Evolutionary conservation across 2,888 invertebrate genomes (phyloP), one percentile per base, ranked within the genome.

Genomic region (Augiades crinisus): DNA sequence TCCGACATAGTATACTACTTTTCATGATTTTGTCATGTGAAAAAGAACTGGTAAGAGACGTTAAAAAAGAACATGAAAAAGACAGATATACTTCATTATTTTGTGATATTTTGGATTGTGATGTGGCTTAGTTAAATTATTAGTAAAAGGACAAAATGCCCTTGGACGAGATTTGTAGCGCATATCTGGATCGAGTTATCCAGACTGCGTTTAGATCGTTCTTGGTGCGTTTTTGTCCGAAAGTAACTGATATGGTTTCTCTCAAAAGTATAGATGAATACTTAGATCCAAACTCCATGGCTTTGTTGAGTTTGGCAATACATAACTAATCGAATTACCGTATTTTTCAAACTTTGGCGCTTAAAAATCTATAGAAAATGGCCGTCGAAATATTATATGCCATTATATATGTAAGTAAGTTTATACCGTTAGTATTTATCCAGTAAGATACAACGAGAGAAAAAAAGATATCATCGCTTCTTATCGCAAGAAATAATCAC

Each of bases 311-410:
- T 50, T 50, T 19, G 22, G 34, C 10, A 34, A 33, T 50, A 27
- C 7, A 12, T 3, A 41, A n/a, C 45, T 45, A 10, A 14, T 1
- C 30, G 5, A 5, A 19, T 19, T 4, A 19, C 5, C 19, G 5
- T 19, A 19, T 1, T 27, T 27, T 33, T 41, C n/a, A 41, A 24
- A 49, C 34, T 34, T 41, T 34, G 17, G 22, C 49, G 49, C 41
- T 12, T 10, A 34, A 24, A 47, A 38, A 10, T 38, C 10, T 5
- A 41, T 40, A 12, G 13, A 45, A 37, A 57, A 82, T 79, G 78
- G 65, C 65, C 43, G 87, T 92, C 33, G 74, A 85, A 63, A 87
- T 91, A 60, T 65, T 94, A 6, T 89, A 92, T 66, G 86, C n/a
- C n/a, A n/a, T n/a, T n/a, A n/a, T n/a, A n/a, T n/a, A n/a, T n/a